Percentiles rank a stretch among this genome's conserved stretches.
These are phyloP conservation scores for Lumbricus terrestris DNA, from an alignment of 2,888 invertebrate species.

Conservation along the genomic window DNA sequence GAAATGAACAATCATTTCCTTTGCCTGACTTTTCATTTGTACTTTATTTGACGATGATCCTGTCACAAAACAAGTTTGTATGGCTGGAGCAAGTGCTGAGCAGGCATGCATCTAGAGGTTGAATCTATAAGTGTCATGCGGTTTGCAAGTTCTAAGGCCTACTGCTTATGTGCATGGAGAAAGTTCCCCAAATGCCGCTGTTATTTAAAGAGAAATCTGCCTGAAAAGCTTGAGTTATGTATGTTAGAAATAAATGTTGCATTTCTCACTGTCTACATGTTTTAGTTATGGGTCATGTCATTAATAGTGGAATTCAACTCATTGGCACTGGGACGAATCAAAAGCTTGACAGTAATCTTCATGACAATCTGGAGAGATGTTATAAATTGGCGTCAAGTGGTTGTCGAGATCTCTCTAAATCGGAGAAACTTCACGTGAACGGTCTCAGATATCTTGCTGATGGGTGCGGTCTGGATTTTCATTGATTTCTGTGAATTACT, in stretches of 20 bases:
- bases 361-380: not conserved
- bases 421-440: not conserved
- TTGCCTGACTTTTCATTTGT: not conserved
- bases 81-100: no score
- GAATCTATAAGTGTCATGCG: no score
- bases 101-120: no score
- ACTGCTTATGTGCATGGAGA: not conserved
- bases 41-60: not conserved
- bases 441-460: constrained; percentile 7
- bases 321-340: constrained; percentile 58
- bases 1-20: not conserved
- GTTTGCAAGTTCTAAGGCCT: not conserved
- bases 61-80: no score
- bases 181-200: not conserved
- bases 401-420: not conserved
- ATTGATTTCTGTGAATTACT: not conserved
- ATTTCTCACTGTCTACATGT: not conserved
- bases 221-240: not conserved
- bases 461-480: not conserved
- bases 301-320: constrained; percentile 60
- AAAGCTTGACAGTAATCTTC: constrained; percentile 30
- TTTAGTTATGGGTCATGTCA: constrained; percentile 59
- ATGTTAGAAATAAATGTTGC: not conserved
- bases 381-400: not conserved
- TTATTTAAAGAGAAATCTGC: not conserved